These are phyloP conservation scores for Pterostichus niger DNA, from an alignment of 2,888 invertebrate species.

Conservation along the genomic window DNA sequence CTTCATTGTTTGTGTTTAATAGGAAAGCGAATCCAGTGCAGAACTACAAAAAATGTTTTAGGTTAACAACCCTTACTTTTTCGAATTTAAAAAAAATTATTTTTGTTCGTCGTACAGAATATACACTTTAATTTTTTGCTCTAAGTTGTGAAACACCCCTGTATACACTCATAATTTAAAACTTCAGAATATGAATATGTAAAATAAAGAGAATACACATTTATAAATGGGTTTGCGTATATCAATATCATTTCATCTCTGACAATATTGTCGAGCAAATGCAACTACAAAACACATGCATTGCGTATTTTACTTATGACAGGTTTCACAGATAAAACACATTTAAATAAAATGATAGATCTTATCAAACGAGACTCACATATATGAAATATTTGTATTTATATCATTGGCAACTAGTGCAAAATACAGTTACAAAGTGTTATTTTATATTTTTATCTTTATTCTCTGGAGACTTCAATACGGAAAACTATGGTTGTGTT, in stretches of 20 bases:
- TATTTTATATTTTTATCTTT: conserved; percentile 18
- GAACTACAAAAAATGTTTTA: no score
- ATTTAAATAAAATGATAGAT: conserved; percentile 52
- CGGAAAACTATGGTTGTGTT: neutral
- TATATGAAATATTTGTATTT: conserved; percentile 1
- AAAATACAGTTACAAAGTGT: neutral
- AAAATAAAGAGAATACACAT: conserved; percentile 10
- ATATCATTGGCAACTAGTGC: conserved; percentile 41
- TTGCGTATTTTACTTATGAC: conserved; percentile 34
- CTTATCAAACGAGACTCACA: conserved; percentile 11
- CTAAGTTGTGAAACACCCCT: no score
- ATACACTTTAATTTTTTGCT: no score
- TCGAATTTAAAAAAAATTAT: no score
- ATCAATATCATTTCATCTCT: conserved; percentile 43
- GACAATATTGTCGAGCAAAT: conserved; percentile 9
- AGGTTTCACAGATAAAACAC: conserved; percentile 15
- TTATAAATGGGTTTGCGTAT: neutral
- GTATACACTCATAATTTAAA: conserved; percentile 2
- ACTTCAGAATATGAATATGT: neutral
- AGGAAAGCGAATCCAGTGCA: no score
- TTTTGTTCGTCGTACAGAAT: no score
- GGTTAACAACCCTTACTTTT: no score
- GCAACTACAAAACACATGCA: neutral
- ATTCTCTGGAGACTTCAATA: neutral
- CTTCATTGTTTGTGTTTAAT: no score